Base-by-base conservation (phyloP, 2,888 invertebrate species). In the Zhengitettix transpicula region DNA sequence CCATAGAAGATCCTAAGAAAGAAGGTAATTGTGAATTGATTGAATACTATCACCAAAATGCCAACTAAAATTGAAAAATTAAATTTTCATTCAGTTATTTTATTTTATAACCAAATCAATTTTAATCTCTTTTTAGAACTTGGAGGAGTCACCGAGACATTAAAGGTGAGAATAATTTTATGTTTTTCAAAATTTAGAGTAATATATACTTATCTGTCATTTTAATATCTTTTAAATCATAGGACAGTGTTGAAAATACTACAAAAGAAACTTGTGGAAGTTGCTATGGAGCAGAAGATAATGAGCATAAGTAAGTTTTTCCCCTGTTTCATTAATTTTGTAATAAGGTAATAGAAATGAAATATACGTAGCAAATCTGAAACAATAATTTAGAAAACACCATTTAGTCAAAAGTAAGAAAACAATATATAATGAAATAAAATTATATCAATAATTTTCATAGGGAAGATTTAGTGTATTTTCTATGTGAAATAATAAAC, bases 221-320 rank as follows among this genome's bases (percentile, higher is more conserved):
- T 9, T 10, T 10, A 15, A 15, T n/a, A 51, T 11, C 11, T 51
- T 51, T 51, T 10, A 15, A 17, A 16, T 53, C 80, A 71, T 78
- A 81, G 65, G 70, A 74, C 1, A 72, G 74, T 59, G 58, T 70
- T 69, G 14, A 69, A 69, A 59, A 69, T 64, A 63, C 65, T 65
- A 66, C 61, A 56, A 59, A 64, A 61, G 52, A 65, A 58, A 47
- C 47, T 69, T 98, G 98, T 79, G 95, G 94, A 56, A 95, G 94
- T 73, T 98, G 98, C 74, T 98, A 96, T 76, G 97, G 97, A 61
- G 97, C 97, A 52, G 85, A 80, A 68, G 73, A 73, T 53, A 70
- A 71, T 40, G 70, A 72, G 10, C 67, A 67, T 64, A 72, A 72
- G 77, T 77, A 67, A 69, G 72, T 65, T 42, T 47, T 47, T n/a